A percentile compares a stretch with the other conserved stretches of the same genome.
These are phyloP conservation scores for Cygnus buccinator DNA, from an alignment of 2,113 vertebrate species.

Conservation along the genomic window DNA sequence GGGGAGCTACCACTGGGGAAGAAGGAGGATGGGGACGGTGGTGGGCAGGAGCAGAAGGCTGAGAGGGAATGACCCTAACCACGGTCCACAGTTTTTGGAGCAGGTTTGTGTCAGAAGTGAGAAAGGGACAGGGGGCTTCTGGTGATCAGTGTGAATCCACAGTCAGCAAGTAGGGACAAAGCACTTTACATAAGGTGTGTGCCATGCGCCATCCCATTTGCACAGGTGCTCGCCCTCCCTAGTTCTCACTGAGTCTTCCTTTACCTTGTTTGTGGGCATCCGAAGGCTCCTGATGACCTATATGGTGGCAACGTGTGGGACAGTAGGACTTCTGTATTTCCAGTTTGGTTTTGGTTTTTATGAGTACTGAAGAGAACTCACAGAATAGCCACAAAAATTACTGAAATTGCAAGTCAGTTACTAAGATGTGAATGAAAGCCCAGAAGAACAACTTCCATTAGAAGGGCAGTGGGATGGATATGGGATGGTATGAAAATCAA, in stretches of 20 bases:
- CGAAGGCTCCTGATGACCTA: not conserved
- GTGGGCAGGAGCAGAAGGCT: not conserved
- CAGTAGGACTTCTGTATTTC: not conserved
- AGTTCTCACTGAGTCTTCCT: not conserved
- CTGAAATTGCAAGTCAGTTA: not conserved
- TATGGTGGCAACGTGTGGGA: not conserved
- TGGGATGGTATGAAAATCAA: not conserved
- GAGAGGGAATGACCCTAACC: not conserved
- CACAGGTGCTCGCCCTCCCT: not conserved
- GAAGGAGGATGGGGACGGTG: not conserved
- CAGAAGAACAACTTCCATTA: not conserved
- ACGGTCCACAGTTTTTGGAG: not conserved
- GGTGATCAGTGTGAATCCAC: rapidly evolving
- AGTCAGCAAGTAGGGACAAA: not conserved
- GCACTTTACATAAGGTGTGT: rapidly evolving
- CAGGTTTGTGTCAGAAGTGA: not conserved
- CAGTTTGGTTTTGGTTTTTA: not conserved
- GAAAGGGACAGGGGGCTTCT: rapidly evolving
- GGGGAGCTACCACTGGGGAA: not conserved
- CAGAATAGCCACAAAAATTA: not conserved
- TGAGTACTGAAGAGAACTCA: not conserved
- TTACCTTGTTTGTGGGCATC: not conserved
- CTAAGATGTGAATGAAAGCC: not conserved
- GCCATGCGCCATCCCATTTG: rapidly evolving
- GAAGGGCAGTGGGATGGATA: not conserved